Evolutionary conservation across 2,113 vertebrate genomes (phyloP).

Genomic region (Anoplopoma fimbria): DNA sequence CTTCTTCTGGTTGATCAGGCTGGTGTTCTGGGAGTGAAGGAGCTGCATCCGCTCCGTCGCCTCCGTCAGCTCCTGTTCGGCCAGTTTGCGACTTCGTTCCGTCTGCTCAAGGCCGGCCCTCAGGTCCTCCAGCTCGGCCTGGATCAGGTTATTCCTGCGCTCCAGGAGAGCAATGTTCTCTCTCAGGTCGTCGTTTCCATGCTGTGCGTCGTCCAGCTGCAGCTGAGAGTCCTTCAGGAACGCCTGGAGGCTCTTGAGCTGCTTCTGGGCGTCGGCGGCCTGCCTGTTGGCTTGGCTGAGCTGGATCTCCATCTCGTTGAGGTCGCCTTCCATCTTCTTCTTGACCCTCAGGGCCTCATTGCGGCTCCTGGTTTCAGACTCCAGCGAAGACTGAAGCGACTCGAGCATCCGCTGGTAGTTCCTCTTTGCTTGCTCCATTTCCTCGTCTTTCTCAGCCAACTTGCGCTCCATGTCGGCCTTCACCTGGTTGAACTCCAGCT

Average conservation of each 20-base stretch:
- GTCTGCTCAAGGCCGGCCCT: constrained; percentile 87
- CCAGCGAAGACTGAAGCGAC: constrained; percentile 89
- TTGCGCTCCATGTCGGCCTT: constrained; percentile 89
- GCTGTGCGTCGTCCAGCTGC: constrained; percentile 83
- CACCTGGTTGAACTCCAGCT: constrained; percentile 90
- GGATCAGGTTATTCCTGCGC: constrained; percentile 85
- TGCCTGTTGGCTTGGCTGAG: constrained; percentile 86
- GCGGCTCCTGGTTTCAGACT: constrained; percentile 89
- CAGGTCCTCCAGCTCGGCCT: constrained; percentile 89
- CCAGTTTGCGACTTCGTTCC: constrained; percentile 86
- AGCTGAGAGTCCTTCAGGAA: constrained; percentile 89
- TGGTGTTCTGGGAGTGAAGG: constrained; percentile 88
- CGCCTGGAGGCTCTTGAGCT: constrained; percentile 88
- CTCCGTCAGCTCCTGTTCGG: constrained; percentile 89
- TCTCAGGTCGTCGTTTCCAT: constrained; percentile 86
- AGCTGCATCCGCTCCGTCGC: constrained; percentile 90
- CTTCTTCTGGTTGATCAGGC: constrained; percentile 87
- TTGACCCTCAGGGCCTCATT: constrained; percentile 90
- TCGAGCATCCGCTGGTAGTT: constrained; percentile 88
- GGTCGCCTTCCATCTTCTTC: constrained; percentile 95
- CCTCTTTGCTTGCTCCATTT: constrained; percentile 90
- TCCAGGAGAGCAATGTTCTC: constrained; percentile 88
- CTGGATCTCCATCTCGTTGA: constrained; percentile 89
- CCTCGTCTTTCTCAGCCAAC: constrained; percentile 89
- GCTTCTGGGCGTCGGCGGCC: constrained; percentile 88